Evolutionary conservation across 2,797 vertebrate species (phyloP).

Genomic region (Pseudochirops corinnae): DNA sequence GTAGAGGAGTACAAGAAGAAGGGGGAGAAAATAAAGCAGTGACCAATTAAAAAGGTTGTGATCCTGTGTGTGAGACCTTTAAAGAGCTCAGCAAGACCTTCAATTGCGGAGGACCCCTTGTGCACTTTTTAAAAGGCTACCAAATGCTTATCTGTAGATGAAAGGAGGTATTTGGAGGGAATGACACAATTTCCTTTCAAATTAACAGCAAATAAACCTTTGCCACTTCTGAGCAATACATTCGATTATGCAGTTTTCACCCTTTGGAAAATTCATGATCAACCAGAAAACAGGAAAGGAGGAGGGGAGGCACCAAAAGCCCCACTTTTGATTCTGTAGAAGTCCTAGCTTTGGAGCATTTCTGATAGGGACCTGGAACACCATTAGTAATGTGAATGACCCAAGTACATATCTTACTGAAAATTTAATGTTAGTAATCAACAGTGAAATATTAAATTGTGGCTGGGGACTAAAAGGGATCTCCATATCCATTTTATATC

Average conservation of each 20-base stretch:
- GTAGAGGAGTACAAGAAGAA: not conserved
- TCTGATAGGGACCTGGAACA: slow-evolving; percentile 51
- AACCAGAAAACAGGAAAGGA: slow-evolving; percentile 15
- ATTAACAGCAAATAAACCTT: slow-evolving; percentile 77
- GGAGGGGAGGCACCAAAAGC: not conserved
- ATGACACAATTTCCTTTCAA: slow-evolving; percentile 66
- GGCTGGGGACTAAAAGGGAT: slow-evolving; percentile 10
- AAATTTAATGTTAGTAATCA: slow-evolving; percentile 71
- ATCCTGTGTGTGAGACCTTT: slow-evolving; percentile 37
- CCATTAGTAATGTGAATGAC: slow-evolving; percentile 64
- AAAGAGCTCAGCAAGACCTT: slow-evolving; percentile 47
- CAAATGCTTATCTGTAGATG: slow-evolving; percentile 63
- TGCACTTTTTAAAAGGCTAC: slow-evolving; percentile 66
- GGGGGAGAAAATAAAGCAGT: not conserved
- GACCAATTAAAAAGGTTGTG: slow-evolving; percentile 46
- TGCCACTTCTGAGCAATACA: slow-evolving; percentile 66
- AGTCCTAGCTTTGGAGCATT: slow-evolving; percentile 22
- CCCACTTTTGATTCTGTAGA: slow-evolving; percentile 3
- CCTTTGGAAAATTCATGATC: slow-evolving; percentile 53
- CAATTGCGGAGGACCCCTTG: slow-evolving; percentile 31
- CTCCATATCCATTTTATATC: slow-evolving; percentile 76
- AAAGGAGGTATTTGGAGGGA: slow-evolving; percentile 57
- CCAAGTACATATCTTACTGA: slow-evolving; percentile 68
- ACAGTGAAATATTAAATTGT: slow-evolving; percentile 74
- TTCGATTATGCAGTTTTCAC: slow-evolving; percentile 56